These are phyloP conservation scores for Crotalus helleri DNA, from an alignment of 2,113 vertebrate genomes.

Conservation along the genomic window DNA sequence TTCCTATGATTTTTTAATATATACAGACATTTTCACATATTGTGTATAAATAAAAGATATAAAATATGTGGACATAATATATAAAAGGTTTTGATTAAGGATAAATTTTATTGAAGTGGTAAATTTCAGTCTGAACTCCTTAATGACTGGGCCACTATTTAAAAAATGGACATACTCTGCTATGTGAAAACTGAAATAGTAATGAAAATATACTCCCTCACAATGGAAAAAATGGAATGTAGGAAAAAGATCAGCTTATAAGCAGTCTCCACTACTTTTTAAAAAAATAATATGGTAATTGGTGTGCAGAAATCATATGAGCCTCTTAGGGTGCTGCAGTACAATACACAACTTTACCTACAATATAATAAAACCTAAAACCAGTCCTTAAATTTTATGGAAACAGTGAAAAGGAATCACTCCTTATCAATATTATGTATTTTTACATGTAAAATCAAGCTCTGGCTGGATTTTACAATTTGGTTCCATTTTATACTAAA, in stretches of 20 bases:
- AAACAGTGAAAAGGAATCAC: background rate
- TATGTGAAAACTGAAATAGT: background rate
- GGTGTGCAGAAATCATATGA: background rate
- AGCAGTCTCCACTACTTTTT: background rate
- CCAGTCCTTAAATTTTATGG: background rate
- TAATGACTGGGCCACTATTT: background rate
- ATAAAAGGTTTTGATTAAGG: background rate
- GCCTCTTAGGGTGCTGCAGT: background rate
- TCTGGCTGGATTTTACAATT: background rate
- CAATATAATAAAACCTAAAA: background rate
- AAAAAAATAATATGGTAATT: background rate
- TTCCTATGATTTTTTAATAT: background rate
- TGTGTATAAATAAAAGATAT: background rate
- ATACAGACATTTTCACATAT: background rate
- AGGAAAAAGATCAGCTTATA: background rate
- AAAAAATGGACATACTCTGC: background rate
- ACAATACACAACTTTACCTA: background rate
- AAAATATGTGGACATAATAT: background rate
- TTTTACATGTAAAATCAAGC: background rate
- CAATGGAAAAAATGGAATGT: background rate
- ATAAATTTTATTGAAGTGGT: background rate
- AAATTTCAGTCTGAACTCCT: background rate
- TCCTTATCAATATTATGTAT: background rate
- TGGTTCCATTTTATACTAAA: background rate
- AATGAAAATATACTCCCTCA: background rate